A percentile compares a stretch with the other conserved stretches of the same genome.
These are phyloP conservation scores for Rosalia funebris DNA, from an alignment of 2,888 invertebrate species.

Conservation along the genomic window DNA sequence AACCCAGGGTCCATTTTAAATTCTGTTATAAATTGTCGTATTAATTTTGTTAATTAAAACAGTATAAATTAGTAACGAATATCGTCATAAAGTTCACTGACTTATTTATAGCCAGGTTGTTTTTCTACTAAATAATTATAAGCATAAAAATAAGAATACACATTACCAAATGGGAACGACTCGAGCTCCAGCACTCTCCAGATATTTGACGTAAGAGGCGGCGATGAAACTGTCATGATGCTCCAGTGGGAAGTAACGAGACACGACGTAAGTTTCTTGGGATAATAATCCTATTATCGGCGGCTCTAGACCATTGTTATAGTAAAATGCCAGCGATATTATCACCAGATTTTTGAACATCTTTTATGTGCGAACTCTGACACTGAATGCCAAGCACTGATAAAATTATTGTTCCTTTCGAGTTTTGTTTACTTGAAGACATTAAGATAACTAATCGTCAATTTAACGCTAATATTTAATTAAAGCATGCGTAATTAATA, in stretches of 20 bases:
- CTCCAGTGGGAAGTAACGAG: slow-evolving; percentile 66
- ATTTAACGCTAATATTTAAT: too few relatives aligned
- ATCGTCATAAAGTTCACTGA: too few relatives aligned
- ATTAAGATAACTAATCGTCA: too few relatives aligned
- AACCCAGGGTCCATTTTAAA: too few relatives aligned
- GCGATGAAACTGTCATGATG: slow-evolving; percentile 77
- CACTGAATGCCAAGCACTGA: slow-evolving; percentile 1
- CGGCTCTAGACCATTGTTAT: neutral
- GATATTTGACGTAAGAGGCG: slow-evolving; percentile 87
- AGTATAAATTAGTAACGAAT: too few relatives aligned
- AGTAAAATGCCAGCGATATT: neutral
- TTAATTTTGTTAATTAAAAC: too few relatives aligned
- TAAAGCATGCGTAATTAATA: too few relatives aligned
- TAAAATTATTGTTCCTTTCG: neutral
- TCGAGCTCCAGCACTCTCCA: slow-evolving; percentile 88
- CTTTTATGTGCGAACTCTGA: neutral
- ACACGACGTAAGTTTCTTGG: slow-evolving; percentile 71
- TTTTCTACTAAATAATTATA: too few relatives aligned
- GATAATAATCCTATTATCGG: slow-evolving; percentile 78
- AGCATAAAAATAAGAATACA: neutral
- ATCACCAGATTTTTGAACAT: slow-evolving; percentile 10
- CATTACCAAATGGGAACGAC: slow-evolving; percentile 83
- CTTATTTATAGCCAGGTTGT: too few relatives aligned
- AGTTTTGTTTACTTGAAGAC: too few relatives aligned
- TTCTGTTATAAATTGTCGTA: too few relatives aligned